Evolutionary conservation across 2,888 invertebrate species (phyloP).

Genomic region (Crossocerus cetratus): DNA sequence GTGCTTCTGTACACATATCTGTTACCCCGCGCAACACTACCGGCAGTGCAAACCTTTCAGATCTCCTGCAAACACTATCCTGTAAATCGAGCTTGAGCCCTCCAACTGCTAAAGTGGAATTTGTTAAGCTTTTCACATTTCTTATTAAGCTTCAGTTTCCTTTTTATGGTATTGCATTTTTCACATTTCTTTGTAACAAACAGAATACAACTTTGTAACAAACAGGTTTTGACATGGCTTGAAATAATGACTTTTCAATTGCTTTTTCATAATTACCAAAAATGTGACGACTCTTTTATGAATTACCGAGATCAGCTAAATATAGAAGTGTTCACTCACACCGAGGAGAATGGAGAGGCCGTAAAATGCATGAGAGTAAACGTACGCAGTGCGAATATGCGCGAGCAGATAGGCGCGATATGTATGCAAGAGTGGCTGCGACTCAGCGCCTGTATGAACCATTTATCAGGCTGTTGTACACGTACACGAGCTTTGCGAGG

Average conservation of each 20-base stretch:
- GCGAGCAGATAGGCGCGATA: constrained; percentile 26
- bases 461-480: constrained; percentile 36
- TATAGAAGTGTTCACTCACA: constrained; percentile 2
- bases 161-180: no score
- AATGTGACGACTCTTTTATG: no score
- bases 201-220: no score
- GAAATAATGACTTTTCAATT: no score
- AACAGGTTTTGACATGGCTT: no score
- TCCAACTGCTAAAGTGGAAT: no score
- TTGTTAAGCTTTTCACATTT: no score
- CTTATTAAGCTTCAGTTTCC: no score
- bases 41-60: background rate
- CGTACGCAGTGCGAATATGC: constrained; percentile 15
- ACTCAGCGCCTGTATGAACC: constrained; percentile 30
- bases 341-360: constrained; percentile 11
- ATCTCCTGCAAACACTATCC: background rate
- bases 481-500: constrained; percentile 16
- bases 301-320: no score
- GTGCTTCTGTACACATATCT: background rate
- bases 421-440: constrained; percentile 28
- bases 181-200: no score
- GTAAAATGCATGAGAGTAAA: constrained; percentile 34
- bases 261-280: no score
- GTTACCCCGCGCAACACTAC: background rate
- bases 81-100: background rate